A percentile compares a stretch with the other conserved stretches of the same genome.
Evolutionary conservation across 2,888 invertebrate species (phyloP).

Genomic region (Pomacea canaliculata): DNA sequence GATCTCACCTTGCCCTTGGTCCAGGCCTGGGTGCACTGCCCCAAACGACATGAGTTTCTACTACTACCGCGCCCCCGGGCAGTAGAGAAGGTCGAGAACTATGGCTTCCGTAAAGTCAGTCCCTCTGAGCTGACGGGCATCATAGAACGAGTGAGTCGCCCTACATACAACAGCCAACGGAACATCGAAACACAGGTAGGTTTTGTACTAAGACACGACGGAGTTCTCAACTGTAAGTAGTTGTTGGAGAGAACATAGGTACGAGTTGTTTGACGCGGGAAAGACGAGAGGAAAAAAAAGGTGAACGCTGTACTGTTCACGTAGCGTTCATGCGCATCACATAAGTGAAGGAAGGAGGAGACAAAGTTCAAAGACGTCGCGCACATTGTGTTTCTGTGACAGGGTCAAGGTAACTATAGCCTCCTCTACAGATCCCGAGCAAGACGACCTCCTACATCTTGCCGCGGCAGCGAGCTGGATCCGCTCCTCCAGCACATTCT

Average conservation of each 20-base stretch:
- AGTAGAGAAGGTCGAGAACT: constrained; percentile 15
- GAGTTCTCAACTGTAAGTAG: no score
- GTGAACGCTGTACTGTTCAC: no score
- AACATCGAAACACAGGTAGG: constrained; percentile 28
- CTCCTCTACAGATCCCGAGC: constrained; percentile 8
- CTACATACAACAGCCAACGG: constrained; percentile 27
- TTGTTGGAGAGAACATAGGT: no score
- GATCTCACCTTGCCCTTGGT: no score
- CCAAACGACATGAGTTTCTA: constrained; percentile 25
- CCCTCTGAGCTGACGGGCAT: constrained; percentile 26
- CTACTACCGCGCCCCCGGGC: constrained; percentile 27
- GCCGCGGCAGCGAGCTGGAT: constrained; percentile 4
- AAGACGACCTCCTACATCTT: constrained; percentile 15
- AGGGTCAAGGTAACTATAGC: constrained; percentile 20
- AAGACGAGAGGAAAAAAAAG: no score
- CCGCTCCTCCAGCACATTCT: neutral
- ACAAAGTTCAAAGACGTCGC: no score
- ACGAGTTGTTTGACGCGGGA: no score
- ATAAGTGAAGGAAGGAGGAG: no score
- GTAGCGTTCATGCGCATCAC: no score
- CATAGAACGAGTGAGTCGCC: constrained; percentile 27
- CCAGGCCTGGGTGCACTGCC: neutral
- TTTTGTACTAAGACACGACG: no score
- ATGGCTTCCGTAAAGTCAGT: constrained; percentile 31
- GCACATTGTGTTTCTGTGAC: neutral